phyloP scores from a whole-genome alignment of 2,113 vertebrate species.

The Microtus pennsylvanicus region DNA sequence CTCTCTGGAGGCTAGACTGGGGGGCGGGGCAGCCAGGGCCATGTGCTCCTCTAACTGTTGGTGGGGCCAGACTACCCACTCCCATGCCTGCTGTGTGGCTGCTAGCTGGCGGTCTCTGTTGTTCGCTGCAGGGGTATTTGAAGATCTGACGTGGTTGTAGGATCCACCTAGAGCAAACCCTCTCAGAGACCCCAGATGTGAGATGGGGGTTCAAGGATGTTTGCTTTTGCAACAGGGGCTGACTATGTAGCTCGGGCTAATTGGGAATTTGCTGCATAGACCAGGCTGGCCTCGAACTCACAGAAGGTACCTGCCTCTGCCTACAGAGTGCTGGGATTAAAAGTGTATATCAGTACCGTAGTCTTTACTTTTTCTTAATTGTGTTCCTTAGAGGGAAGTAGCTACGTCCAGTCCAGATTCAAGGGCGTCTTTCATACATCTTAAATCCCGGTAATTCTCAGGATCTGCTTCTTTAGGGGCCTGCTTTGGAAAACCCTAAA shows the following conservation, averaged over 20 bases:
- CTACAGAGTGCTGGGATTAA: background rate
- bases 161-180: background rate
- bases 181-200: background rate
- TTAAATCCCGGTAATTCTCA: background rate
- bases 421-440: background rate
- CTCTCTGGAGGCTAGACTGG: background rate
- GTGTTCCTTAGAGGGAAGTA: background rate
- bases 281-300: background rate
- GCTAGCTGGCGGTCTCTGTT: background rate
- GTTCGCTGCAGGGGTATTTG: background rate
- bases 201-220: background rate
- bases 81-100: background rate
- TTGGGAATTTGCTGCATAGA: background rate
- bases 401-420: background rate
- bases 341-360: too few relatives aligned
- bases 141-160: background rate
- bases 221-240: background rate
- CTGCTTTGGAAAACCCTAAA: background rate
- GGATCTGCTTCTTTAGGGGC: background rate
- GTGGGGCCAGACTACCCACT: background rate
- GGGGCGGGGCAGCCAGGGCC: background rate
- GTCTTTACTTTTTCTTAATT: background rate
- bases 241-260: background rate
- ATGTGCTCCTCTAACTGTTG: background rate
- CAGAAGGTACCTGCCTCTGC: background rate